phyloP scores from a whole-genome alignment of 2,113 vertebrate genomes.

The Hemichromis elongatus region DNA sequence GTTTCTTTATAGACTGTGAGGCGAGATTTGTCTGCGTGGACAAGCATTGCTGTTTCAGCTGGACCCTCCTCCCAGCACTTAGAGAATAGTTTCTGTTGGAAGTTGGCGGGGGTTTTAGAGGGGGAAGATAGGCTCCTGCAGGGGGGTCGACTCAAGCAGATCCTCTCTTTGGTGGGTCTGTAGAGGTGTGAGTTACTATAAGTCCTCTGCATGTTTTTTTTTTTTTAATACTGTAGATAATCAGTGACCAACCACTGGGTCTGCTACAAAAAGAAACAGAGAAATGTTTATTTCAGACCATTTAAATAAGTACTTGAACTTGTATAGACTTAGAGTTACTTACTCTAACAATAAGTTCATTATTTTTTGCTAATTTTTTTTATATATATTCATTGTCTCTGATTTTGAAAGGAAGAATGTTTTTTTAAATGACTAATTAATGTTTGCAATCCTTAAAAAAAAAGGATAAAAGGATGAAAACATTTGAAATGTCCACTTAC shows the following conservation, averaged over 20 bases:
- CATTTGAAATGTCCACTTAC: not conserved
- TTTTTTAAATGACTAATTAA: not conserved
- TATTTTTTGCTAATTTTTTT: not conserved
- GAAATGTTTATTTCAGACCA: not conserved
- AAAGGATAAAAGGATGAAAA: not conserved
- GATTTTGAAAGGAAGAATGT: not conserved
- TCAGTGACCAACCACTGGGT: not conserved
- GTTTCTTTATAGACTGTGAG: conserved; percentile 49
- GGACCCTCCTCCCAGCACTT: conserved; percentile 67
- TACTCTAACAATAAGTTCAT: not conserved
- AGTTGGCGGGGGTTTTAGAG: conserved; percentile 57
- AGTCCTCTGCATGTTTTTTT: conserved; percentile 77
- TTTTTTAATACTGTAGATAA: not conserved
- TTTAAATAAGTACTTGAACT: not conserved
- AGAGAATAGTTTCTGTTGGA: conserved; percentile 64
- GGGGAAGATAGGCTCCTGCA: conserved; percentile 62
- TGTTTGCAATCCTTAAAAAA: not conserved
- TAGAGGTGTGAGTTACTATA: conserved; percentile 73
- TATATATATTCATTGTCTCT: not conserved
- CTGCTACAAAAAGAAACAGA: not conserved
- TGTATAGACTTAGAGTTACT: not conserved
- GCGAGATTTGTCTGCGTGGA: conserved; percentile 54
- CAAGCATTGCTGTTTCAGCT: conserved; percentile 11
- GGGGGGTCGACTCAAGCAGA: conserved; percentile 74
- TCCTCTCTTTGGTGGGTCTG: conserved; percentile 76